Evolutionary conservation across 2,888 invertebrate species (phyloP).

Genomic region (Andrena praecox): DNA sequence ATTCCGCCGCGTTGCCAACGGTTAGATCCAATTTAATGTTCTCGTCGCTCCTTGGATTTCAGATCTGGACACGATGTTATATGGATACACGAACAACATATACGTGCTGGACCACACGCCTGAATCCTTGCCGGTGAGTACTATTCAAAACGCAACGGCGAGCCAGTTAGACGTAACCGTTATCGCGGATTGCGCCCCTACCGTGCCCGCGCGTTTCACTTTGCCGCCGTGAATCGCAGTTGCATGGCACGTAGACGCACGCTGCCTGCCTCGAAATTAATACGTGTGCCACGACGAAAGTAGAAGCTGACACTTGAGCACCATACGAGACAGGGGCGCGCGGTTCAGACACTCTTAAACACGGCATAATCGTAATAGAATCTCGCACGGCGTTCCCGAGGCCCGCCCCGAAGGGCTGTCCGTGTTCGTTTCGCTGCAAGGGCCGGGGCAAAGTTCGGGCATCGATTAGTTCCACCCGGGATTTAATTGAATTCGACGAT

Average conservation of each 20-base stretch:
- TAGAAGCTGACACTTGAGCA: not conserved
- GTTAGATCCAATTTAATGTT: slow-evolving; percentile 67
- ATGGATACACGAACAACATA: slow-evolving; percentile 83
- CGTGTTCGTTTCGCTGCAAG: not conserved
- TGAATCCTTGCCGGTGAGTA: slow-evolving; percentile 82
- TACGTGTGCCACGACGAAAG: slow-evolving; percentile 1
- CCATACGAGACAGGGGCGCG: not conserved
- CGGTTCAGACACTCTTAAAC: not conserved
- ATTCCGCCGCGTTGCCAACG: slow-evolving; percentile 41
- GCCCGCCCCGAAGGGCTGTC: too few species aligned
- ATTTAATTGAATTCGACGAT: slow-evolving; percentile 55
- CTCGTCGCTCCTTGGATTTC: slow-evolving; percentile 70
- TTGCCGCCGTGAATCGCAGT: slow-evolving; percentile 19
- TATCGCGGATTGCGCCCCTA: slow-evolving; percentile 16
- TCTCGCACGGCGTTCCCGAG: not conserved
- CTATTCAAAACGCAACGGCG: slow-evolving; percentile 42
- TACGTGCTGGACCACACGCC: slow-evolving; percentile 83
- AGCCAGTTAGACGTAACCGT: slow-evolving; percentile 50
- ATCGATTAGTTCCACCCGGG: not conserved
- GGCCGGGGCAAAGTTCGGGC: not conserved
- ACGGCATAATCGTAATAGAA: too few species aligned
- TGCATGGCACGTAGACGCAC: slow-evolving; percentile 31
- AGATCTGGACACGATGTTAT: slow-evolving; percentile 84
- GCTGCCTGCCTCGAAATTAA: slow-evolving; percentile 38
- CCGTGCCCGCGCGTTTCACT: slow-evolving; percentile 16